phyloP scores from a whole-genome alignment of 23 tunicate species.

The Halocynthia roretzi region DNA sequence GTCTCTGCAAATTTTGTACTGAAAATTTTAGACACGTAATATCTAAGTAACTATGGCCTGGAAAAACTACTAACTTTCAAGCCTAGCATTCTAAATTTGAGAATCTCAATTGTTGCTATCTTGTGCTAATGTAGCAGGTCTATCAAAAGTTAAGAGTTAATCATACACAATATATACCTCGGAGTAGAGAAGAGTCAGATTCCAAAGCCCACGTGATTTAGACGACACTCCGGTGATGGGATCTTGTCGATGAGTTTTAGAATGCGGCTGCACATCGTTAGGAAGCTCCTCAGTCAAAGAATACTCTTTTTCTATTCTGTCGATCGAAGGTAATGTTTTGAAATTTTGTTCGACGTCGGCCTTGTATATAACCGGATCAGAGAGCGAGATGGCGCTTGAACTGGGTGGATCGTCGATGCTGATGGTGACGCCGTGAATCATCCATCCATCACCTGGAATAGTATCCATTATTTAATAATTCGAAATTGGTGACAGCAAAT shows the following conservation, averaged over 20 bases:
- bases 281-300: background rate
- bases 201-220: conserved; percentile 24
- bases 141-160: background rate
- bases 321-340: background rate
- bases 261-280: background rate
- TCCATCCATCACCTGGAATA: conserved; percentile 14
- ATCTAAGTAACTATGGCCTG: no score
- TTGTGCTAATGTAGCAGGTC: no score
- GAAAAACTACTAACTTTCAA: no score
- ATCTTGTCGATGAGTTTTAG: background rate
- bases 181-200: conserved; percentile 10
- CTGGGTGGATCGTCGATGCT: conserved; percentile 25
- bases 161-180: conserved; percentile 7
- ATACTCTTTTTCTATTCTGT: conserved; percentile 27
- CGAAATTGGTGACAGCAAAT: no score
- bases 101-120: no score
- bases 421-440: background rate
- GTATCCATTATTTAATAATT: no score
- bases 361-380: conserved; percentile 16
- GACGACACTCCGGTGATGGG: background rate
- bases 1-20: no score
- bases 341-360: conserved; percentile 28
- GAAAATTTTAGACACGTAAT: no score
- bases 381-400: background rate
- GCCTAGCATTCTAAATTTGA: no score